phyloP scores from a whole-genome alignment of 2,797 vertebrate genomes.

The Sebastes cheni region DNA sequence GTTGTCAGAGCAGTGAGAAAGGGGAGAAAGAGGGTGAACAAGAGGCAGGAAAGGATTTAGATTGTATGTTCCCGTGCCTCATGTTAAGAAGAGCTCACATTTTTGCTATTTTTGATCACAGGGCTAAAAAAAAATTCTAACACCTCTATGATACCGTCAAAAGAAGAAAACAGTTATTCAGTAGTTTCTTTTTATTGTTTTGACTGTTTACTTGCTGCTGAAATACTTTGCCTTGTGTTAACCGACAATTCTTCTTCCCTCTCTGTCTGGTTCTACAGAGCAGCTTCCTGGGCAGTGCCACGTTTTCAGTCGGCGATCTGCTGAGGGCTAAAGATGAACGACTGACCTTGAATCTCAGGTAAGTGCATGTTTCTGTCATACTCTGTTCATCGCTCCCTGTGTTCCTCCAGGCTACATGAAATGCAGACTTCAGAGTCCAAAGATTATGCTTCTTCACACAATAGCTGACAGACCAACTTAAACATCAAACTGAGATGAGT shows the following conservation, averaged over 20 bases:
- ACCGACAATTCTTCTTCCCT: not conserved
- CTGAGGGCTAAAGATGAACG: conserved; percentile 91
- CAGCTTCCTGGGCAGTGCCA: conserved; percentile 91
- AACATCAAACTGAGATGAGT: conserved; percentile 27
- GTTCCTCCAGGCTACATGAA: conserved; percentile 13
- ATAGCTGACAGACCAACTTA: conserved; percentile 30
- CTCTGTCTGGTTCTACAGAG: conserved; percentile 78
- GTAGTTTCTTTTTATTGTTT: not conserved
- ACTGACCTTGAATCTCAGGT: conserved; percentile 92
- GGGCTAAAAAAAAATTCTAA: not conserved
- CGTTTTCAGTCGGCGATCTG: conserved; percentile 91
- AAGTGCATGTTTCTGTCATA: conserved; percentile 56
- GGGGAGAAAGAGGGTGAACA: conserved; percentile 30
- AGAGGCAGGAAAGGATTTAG: conserved; percentile 4
- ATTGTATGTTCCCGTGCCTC: not conserved
- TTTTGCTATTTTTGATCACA: conserved; percentile 8
- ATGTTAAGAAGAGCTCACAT: not conserved
- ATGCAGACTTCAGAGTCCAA: conserved; percentile 23
- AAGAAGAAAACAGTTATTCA: not conserved
- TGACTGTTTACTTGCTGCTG: not conserved
- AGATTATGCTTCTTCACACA: conserved; percentile 24
- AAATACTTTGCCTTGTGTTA: not conserved
- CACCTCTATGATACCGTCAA: not conserved
- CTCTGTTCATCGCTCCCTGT: not conserved
- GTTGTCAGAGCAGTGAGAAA: conserved; percentile 50